phyloP scores from a whole-genome alignment of 2,113 vertebrate genomes.

The Triplophysa tibetana region DNA sequence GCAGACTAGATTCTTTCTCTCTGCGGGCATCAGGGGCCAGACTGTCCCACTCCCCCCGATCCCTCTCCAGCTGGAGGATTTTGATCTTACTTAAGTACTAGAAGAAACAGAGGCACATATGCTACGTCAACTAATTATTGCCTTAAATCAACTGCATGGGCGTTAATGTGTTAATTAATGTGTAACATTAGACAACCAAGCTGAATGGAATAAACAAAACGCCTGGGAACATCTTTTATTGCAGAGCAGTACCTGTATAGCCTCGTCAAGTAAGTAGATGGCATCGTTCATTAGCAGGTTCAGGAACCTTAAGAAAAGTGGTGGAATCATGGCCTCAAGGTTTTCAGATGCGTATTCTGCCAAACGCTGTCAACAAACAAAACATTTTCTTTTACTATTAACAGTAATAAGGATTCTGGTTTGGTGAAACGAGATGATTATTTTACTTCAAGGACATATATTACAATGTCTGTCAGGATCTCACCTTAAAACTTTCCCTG shows the following conservation, averaged over 20 bases:
- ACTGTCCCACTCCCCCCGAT: conserved; percentile 89
- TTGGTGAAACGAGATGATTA: not conserved
- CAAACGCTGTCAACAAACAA: conserved; percentile 74
- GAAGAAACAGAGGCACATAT: conserved; percentile 10
- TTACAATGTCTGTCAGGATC: not conserved
- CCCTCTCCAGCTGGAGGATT: conserved; percentile 92
- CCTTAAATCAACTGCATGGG: not conserved
- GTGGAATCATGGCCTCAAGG: conserved; percentile 95
- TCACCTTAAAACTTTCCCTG: conserved; percentile 91
- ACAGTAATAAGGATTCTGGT: not conserved
- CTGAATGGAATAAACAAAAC: not conserved
- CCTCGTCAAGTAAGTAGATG: conserved; percentile 95
- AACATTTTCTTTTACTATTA: not conserved
- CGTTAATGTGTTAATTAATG: conserved; percentile 2
- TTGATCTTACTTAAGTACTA: conserved; percentile 99
- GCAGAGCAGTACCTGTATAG: conserved; percentile 89
- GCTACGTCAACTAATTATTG: not conserved
- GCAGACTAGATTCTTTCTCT: conserved; percentile 93
- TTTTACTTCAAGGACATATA: not conserved
- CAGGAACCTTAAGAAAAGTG: conserved; percentile 93
- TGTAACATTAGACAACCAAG: not conserved
- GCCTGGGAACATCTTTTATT: not conserved
- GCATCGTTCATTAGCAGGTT: conserved; percentile 98
- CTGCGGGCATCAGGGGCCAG: conserved; percentile 85
- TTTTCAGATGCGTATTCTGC: conserved; percentile 93